Conservation (phyloP, 2,113 vertebrate species). For the Phylloscopus whistleri region DNA sequence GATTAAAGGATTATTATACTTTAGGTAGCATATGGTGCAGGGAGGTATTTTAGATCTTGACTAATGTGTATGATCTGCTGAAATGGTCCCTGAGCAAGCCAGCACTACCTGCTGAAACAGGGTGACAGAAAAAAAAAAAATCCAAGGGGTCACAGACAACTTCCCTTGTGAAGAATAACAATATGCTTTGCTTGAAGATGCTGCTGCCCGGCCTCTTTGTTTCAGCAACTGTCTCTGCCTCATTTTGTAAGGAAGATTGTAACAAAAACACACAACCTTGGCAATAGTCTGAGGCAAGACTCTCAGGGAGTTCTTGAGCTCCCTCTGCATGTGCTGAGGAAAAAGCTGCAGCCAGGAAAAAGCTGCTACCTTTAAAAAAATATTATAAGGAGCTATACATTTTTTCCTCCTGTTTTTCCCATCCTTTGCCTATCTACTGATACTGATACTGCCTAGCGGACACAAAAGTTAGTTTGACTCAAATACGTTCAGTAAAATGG, state of each 20-base stretch:
- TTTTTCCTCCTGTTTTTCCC: neutral
- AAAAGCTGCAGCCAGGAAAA: neutral
- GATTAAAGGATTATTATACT: constrained; percentile 71
- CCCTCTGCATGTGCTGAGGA: neutral
- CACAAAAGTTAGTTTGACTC: neutral
- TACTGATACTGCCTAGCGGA: neutral
- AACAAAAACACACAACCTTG: neutral
- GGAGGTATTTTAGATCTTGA: constrained; percentile 57
- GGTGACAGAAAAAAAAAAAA: neutral
- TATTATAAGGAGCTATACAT: neutral
- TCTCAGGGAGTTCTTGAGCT: neutral
- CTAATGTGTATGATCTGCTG: constrained; percentile 57
- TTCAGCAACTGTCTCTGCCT: neutral
- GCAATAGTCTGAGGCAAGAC: neutral
- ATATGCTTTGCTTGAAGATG: neutral
- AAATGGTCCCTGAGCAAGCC: constrained; percentile 54
- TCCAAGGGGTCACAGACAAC: neutral
- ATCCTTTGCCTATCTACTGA: neutral
- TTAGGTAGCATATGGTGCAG: constrained; percentile 47
- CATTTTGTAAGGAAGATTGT: neutral
- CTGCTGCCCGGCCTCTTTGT: neutral
- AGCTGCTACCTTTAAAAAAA: neutral
- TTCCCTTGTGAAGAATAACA: neutral
- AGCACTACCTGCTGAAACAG: constrained; percentile 57
- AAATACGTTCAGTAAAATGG: neutral